Evolutionary conservation across 1,140 invertebrate species (phyloP).

Genomic region (Atta cephalotes): DNA sequence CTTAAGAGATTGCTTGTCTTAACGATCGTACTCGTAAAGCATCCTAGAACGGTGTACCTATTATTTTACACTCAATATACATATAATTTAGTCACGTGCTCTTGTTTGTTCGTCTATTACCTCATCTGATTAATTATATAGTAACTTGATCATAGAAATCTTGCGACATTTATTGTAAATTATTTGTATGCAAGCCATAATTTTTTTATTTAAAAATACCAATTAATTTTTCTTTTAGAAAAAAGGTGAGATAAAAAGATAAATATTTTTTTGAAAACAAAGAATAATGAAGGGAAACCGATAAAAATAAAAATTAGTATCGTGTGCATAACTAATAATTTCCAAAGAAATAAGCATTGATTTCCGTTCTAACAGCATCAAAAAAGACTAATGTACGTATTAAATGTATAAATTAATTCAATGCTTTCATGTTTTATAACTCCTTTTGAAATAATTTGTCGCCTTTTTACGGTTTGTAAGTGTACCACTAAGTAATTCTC

Average conservation of each 20-base stretch:
- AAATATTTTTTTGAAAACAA: background rate
- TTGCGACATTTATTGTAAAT: background rate
- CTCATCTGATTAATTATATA: constrained; percentile 22
- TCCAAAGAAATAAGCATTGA: background rate
- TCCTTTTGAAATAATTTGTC: too few relatives aligned
- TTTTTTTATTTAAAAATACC: background rate
- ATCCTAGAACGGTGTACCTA: constrained; percentile 40
- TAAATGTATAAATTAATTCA: too few relatives aligned
- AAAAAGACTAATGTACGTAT: background rate
- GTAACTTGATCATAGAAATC: constrained; percentile 26
- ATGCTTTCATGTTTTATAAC: background rate
- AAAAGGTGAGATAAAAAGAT: background rate
- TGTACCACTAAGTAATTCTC: too few relatives aligned
- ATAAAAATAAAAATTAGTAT: background rate
- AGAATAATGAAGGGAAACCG: background rate
- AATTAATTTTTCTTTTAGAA: background rate
- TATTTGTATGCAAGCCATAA: background rate
- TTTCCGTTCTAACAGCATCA: background rate
- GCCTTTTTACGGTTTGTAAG: background rate
- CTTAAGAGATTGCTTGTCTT: constrained; percentile 11
- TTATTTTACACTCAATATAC: constrained; percentile 26
- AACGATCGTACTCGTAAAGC: constrained; percentile 33
- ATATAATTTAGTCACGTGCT: constrained; percentile 26
- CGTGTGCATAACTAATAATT: background rate
- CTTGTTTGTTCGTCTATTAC: constrained; percentile 16